Evolutionary conservation across 1,140 invertebrate species (phyloP), one percentile per base, ranked within the genome.

Genomic region (Leptoteleia sp.): DNA sequence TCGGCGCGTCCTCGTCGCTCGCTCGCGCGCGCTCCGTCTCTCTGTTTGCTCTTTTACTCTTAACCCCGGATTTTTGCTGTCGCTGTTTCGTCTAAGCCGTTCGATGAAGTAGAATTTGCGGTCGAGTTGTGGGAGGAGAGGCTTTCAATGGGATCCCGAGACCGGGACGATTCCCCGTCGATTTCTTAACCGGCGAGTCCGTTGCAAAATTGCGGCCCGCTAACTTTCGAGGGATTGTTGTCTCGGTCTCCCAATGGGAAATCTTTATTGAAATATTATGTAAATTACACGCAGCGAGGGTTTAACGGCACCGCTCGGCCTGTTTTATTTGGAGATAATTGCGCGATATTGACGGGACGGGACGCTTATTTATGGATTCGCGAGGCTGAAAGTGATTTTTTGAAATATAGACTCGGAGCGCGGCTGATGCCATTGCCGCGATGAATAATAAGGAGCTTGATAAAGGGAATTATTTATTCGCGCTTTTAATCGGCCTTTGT

Each of bases 51-150:
- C 5, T 22, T 22, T 22, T 3, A 3, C 5, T 22, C 5, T 22
- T 22, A 22, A 22, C 2, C 19, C 19, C 5, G 19, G n/a, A n/a
- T n/a, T n/a, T n/a, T n/a, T n/a, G n/a, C 2, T 76, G 72, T 76
- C 61, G 72, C 54, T 67, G 37, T 76, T 76, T 76, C 54, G 54
- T 76, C 72, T 67, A 62, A 76, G 72, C 71, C 52, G 61, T 52
- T 65, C 70, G 70, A 73, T 73, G 59, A 57, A 73, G 71, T 65
- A 75, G 50, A 75, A 75, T 64, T 75, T 50, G 59, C 43, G 61
- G 61, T 57, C 59, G 52, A 57, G 22, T 48, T 73, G 70, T 64
- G 70, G 50, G 59, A 64, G 70, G 48, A 40, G 50, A 57, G 59
- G 0, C 42, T 62, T 57, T 64, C 33, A 64, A 64, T 73, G 50